phyloP scores from a whole-genome alignment of 2,113 vertebrate species.

The Toxostoma redivivum region DNA sequence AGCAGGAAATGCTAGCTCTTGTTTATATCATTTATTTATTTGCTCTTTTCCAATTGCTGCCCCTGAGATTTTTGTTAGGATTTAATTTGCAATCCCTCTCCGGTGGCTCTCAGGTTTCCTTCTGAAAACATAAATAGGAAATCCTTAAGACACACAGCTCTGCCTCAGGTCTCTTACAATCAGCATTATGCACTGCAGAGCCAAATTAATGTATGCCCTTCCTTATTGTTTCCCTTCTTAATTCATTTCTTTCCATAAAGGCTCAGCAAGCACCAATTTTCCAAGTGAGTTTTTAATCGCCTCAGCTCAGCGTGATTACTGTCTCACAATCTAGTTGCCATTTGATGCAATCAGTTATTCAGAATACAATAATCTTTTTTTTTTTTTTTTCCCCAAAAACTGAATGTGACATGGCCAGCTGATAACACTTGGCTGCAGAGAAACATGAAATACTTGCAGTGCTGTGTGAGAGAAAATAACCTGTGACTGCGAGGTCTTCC shows the following conservation, averaged over 20 bases:
- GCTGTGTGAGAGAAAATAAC: background rate
- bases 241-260: conserved; percentile 39
- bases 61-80: background rate
- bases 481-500: background rate
- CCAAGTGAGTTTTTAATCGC: conserved; percentile 31
- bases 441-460: background rate
- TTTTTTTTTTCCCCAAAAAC: accelerated
- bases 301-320: background rate
- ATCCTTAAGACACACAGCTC: background rate
- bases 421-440: background rate
- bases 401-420: background rate
- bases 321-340: conserved; percentile 5
- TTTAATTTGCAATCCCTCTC: background rate
- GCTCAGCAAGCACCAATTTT: conserved; percentile 49
- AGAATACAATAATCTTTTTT: background rate
- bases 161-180: conserved; percentile 17
- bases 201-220: conserved; percentile 15
- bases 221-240: conserved; percentile 42
- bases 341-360: conserved; percentile 44
- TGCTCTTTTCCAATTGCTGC: background rate
- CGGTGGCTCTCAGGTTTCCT: background rate
- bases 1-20: background rate
- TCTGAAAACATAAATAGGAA: background rate
- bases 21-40: conserved; percentile 12
- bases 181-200: background rate